Conservation (phyloP, 2,113 vertebrate genomes). For the Xiphias gladius region DNA sequence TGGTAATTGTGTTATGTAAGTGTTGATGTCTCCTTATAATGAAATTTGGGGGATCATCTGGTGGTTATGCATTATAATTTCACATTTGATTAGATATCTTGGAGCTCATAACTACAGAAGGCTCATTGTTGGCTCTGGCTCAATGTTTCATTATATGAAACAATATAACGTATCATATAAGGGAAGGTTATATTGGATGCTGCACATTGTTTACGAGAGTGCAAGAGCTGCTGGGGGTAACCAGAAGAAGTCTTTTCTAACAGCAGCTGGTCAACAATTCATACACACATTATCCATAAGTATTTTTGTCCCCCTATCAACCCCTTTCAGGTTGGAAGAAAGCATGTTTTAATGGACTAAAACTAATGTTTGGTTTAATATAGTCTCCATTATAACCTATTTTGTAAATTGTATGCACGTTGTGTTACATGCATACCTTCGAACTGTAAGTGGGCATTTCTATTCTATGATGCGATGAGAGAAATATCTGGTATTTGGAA, state of each 20-base stretch:
- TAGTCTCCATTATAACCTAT: neutral
- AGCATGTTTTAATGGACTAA: neutral
- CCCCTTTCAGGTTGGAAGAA: neutral
- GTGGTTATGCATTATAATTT: neutral
- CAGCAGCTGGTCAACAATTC: too few relatives aligned
- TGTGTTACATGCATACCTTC: neutral
- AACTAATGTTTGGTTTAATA: neutral
- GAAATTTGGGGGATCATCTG: neutral
- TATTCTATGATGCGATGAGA: too few relatives aligned
- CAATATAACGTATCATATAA: too few relatives aligned
- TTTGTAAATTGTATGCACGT: neutral
- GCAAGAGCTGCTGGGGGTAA: neutral
- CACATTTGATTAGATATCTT: neutral
- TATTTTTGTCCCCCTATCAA: too few relatives aligned
- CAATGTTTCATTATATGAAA: too few relatives aligned
- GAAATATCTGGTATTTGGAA: too few relatives aligned
- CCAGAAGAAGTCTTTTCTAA: too few relatives aligned
- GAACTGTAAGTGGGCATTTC: too few relatives aligned
- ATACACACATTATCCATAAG: too few relatives aligned
- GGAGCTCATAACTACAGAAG: neutral
- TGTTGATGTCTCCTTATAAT: neutral
- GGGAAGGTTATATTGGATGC: neutral
- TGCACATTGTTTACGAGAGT: neutral
- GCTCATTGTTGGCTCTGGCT: neutral
- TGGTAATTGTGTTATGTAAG: too few relatives aligned